A percentile compares a stretch with the other conserved stretches of the same genome.
phyloP scores from a whole-genome alignment of 2,797 vertebrate species.

The Centroberyx gerrardi region DNA sequence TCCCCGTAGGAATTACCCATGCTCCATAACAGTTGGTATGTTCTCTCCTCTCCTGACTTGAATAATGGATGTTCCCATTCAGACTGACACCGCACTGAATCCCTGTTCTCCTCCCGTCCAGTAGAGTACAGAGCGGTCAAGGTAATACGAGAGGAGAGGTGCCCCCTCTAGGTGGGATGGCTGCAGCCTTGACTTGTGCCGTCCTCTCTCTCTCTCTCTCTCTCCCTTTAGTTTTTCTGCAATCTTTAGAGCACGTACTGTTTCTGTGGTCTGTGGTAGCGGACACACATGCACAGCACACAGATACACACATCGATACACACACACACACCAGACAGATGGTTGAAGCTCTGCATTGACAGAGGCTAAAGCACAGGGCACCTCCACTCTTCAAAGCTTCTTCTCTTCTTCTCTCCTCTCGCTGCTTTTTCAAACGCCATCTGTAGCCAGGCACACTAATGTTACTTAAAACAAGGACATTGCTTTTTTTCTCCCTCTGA shows the following conservation, averaged over 20 bases:
- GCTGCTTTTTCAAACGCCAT: constrained; percentile 82
- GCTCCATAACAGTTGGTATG: constrained; percentile 40
- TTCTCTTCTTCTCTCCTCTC: constrained; percentile 67
- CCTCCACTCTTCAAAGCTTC: constrained; percentile 83
- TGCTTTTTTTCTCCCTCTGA: constrained; percentile 71
- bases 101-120: constrained; percentile 59
- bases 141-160: constrained; percentile 64
- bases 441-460: constrained; percentile 78
- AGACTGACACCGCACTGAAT: constrained; percentile 68
- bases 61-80: constrained; percentile 73
- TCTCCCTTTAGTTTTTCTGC: constrained; percentile 17
- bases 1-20: constrained; percentile 46
- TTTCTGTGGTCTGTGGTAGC: constrained; percentile 27
- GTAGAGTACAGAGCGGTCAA: constrained; percentile 71
- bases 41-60: constrained; percentile 65
- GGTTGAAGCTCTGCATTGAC: constrained; percentile 78
- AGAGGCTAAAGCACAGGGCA: constrained; percentile 81
- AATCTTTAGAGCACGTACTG: constrained; percentile 39
- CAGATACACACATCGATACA: constrained; percentile 53
- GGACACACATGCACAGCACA: constrained; percentile 38
- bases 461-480: constrained; percentile 83
- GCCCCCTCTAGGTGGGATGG: constrained; percentile 56
- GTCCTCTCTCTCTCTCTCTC: constrained; percentile 37
- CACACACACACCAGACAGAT: constrained; percentile 77
- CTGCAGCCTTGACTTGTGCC: constrained; percentile 62